Conservation (phyloP, 2,797 vertebrate species). For the Cottoperca gobio region DNA sequence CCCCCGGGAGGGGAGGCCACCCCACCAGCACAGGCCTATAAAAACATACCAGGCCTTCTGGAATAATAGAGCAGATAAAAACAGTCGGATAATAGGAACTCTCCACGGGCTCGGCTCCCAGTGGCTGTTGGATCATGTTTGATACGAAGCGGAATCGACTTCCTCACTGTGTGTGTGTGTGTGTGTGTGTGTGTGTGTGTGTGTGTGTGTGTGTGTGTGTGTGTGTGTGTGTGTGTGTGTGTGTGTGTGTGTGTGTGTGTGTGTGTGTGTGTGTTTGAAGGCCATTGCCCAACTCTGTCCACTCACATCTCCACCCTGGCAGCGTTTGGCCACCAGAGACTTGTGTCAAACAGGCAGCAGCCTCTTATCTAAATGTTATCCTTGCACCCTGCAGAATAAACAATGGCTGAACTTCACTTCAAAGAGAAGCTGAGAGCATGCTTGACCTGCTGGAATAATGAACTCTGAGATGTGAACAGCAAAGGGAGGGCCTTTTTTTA, state of each 20-base stretch:
- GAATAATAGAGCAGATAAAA: conserved; percentile 71
- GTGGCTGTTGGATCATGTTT: conserved; percentile 31
- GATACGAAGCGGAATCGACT: conserved; percentile 37
- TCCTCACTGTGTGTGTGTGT: conserved; percentile 33
- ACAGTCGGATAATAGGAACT: conserved; percentile 54
- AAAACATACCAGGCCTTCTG: conserved; percentile 64
- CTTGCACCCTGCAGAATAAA: conserved; percentile 66
- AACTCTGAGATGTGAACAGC: conserved; percentile 28
- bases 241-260: conserved; percentile 5
- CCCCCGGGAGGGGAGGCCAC: neutral
- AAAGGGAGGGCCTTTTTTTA: conserved; percentile 17
- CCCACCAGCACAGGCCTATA: conserved; percentile 32
- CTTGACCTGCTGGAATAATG: conserved; percentile 62
- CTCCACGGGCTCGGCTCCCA: conserved; percentile 28
- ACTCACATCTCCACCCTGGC: conserved; percentile 26
- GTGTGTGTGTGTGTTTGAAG: conserved; percentile 18
- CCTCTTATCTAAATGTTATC: conserved; percentile 74
- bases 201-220: neutral
- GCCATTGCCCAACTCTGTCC: conserved; percentile 22
- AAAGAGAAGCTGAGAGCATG: conserved; percentile 53
- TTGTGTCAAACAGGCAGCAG: conserved; percentile 43
- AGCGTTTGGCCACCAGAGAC: conserved; percentile 43
- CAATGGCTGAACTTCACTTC: conserved; percentile 48
- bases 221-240: conserved; percentile 3
- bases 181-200: conserved; percentile 1